Evolutionary conservation across 2,797 vertebrate genomes (phyloP), one percentile per base, ranked within the genome.

Genomic region (Anas bernieri): DNA sequence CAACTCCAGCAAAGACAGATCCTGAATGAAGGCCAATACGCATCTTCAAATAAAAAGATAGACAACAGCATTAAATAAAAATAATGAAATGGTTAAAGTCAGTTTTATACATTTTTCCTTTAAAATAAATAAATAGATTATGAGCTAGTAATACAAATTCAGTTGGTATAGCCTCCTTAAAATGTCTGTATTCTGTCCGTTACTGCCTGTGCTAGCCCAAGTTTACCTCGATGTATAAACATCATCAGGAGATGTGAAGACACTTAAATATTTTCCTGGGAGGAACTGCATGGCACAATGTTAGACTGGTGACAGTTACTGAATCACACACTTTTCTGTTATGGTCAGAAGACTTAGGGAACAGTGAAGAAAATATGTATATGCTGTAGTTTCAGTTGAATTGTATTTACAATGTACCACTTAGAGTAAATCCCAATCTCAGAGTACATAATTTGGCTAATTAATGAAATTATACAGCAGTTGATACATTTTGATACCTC

Each of bases 1-100:
- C 99, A 28, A 99, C 99, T 69, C 99, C 99, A 86, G 99, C 99
- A 97, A 99, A 98, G 63, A 99, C 98, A 1, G 99, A 99, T 39
- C 99, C 99, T 59, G 99, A 99, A 96, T 99, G 99, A 80, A 99
- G 98, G 75, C 99, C 99, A 45, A 99, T 99, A 30, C 99, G 98
- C 99, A 99, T 99, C 99, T 99, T 97, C 94, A 96, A 97, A 93
- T 45, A 68, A 84, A 97, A 97, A 94, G 96, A 72, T 26, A 66
- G 70, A 89, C 72, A 39, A 20, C 20, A 84, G 45, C 26, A 75
- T 75, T 94, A 91, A 23, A 26, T 79, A 81, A 88, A 66, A 87
- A 35, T 63, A 77, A 68, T 2, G 28, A 62, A 85, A 85, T 15
- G 8, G 12, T 39, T 76, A 23, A 74, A 58, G 55, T 48, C 23